phyloP scores from a whole-genome alignment of 1,140 invertebrate species.

The Aphelinus atriplicis region DNA sequence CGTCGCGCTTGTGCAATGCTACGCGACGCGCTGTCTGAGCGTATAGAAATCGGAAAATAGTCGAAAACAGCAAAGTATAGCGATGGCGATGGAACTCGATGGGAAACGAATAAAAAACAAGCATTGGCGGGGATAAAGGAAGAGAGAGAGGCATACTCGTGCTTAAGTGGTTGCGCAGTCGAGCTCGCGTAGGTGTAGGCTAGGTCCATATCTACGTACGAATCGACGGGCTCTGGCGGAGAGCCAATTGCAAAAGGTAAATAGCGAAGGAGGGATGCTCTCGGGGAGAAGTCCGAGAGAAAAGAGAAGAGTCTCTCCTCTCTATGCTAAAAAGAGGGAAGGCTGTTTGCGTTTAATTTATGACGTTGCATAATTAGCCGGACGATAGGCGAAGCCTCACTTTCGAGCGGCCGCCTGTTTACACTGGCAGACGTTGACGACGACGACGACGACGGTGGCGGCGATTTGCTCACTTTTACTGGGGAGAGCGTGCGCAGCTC shows the following conservation, averaged over 20 bases:
- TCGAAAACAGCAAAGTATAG: not conserved
- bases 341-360: conserved; percentile 48
- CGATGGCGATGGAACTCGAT: not conserved
- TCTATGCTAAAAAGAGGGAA: not conserved
- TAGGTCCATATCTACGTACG: not conserved
- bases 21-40: too few relatives aligned
- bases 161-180: conserved; percentile 8
- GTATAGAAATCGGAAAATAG: too few relatives aligned
- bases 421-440: not conserved
- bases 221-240: not conserved
- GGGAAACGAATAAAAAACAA: not conserved
- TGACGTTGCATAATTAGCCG: conserved; percentile 47
- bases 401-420: conserved; percentile 6
- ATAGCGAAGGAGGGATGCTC: conserved; percentile 11
- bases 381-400: conserved; percentile 17
- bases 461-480: conserved; percentile 32
- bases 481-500: not conserved
- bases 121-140: not conserved
- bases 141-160: conserved; percentile 9
- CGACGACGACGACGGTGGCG: conserved; percentile 3
- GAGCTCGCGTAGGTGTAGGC: too few relatives aligned
- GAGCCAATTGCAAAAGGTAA: conserved; percentile 37
- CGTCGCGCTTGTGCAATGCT: too few relatives aligned
- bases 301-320: not conserved
- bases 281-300: not conserved